Evolutionary conservation across 2,888 invertebrate genomes (phyloP).

Genomic region (Cryptosula pallasiana): DNA sequence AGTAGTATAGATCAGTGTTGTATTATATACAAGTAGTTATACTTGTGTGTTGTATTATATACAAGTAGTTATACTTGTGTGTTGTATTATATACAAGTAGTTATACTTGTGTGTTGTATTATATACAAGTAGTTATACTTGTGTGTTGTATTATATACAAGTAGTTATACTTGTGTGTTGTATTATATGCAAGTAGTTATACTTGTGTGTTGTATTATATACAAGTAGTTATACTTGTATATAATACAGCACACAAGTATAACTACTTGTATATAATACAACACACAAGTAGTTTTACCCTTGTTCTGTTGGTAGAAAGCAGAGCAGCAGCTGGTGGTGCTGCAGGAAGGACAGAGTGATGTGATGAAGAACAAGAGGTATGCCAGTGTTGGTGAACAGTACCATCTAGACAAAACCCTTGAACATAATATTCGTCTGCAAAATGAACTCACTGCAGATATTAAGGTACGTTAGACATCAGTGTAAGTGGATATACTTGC

Average conservation of each 20-base stretch:
- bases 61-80: no score
- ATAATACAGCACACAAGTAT: no score
- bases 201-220: not conserved
- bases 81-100: not conserved
- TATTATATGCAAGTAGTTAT: not conserved
- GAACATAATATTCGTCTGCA: conserved; percentile 11
- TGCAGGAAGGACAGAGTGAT: conserved; percentile 9
- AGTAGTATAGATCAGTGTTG: no score
- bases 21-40: no score
- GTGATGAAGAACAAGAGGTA: conserved; percentile 9
- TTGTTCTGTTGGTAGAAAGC: not conserved
- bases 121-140: not conserved
- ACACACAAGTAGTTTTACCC: no score
- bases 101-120: not conserved
- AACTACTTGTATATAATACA: no score
- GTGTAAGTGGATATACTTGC: no score
- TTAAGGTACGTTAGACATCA: not conserved
- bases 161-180: not conserved
- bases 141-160: not conserved
- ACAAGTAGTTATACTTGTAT: no score
- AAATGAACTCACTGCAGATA: conserved; percentile 6
- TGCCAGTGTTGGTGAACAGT: conserved; percentile 20
- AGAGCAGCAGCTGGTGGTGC: not conserved
- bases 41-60: no score
- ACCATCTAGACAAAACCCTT: conserved; percentile 7